A percentile compares a stretch with the other conserved stretches of the same genome.
Evolutionary conservation across 1,140 invertebrate species (phyloP).

Genomic region (Drosophila oshimai): DNA sequence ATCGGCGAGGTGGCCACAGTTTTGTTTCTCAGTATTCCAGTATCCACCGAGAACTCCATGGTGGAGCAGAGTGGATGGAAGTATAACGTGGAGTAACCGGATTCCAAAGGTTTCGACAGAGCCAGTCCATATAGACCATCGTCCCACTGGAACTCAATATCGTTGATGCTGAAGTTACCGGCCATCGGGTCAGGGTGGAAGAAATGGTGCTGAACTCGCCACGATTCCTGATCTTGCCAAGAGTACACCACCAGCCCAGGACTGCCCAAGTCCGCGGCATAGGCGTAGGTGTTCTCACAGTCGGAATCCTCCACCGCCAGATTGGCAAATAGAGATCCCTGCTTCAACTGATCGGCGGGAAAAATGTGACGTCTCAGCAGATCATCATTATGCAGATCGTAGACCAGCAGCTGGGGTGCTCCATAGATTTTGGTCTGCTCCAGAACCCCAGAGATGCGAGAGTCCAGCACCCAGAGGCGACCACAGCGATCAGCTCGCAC

Average conservation of each 20-base stretch:
- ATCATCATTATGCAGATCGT: constrained; percentile 88
- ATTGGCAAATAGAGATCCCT: constrained; percentile 89
- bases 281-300: constrained; percentile 87
- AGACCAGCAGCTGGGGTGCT: constrained; percentile 87
- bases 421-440: constrained; percentile 83
- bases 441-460: constrained; percentile 86
- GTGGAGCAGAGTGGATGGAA: constrained; percentile 90
- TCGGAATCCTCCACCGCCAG: constrained; percentile 88
- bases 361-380: constrained; percentile 86
- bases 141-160: constrained; percentile 88
- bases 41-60: constrained; percentile 88
- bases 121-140: constrained; percentile 90
- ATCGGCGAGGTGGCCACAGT: constrained; percentile 83
- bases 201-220: constrained; percentile 88
- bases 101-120: constrained; percentile 85
- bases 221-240: constrained; percentile 86
- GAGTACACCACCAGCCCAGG: constrained; percentile 88
- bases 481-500: constrained; percentile 88
- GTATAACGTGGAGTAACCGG: constrained; percentile 88
- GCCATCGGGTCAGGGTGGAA: constrained; percentile 88
- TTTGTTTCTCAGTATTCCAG: constrained; percentile 86
- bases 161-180: constrained; percentile 88
- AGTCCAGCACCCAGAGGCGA: constrained; percentile 90
- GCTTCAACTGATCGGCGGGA: constrained; percentile 86
- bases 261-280: constrained; percentile 86